Conservation (phyloP, 2,113 vertebrate species). For the Pelvicachromis taeniatus region DNA sequence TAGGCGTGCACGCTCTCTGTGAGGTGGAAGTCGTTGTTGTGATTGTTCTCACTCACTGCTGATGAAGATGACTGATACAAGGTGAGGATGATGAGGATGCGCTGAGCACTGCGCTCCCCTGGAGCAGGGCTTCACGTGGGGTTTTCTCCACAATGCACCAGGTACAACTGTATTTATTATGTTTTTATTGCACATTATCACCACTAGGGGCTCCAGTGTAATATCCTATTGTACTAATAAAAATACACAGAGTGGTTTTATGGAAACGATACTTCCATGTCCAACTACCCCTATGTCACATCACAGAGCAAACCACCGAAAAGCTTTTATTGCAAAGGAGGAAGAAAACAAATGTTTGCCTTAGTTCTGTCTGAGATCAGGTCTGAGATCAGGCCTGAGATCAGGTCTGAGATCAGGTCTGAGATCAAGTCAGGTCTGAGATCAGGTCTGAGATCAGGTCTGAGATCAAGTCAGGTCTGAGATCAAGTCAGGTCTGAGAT, state of each 20-base stretch:
- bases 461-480: too few relatives aligned
- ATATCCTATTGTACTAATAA: background rate
- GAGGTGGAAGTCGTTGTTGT: background rate
- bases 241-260: background rate
- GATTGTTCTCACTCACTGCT: background rate
- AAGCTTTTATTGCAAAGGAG: background rate
- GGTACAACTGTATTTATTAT: background rate
- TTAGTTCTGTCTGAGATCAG: background rate
- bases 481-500: too few relatives aligned
- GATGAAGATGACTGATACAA: background rate
- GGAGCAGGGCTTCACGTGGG: rapidly evolving
- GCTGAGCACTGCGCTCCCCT: too few relatives aligned
- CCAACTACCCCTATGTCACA: background rate
- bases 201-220: background rate
- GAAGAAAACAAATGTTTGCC: background rate
- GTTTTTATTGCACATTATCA: background rate
- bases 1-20: background rate
- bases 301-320: background rate
- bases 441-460: too few relatives aligned
- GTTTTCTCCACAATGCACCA: background rate
- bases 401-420: too few relatives aligned
- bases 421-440: too few relatives aligned
- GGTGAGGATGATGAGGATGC: too few relatives aligned
- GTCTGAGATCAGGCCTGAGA: too few relatives aligned
- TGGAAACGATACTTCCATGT: background rate